A percentile compares a stretch with the other conserved stretches of the same genome.
Conservation (phyloP, 2,113 vertebrate species). For the Istiophorus platypterus region DNA sequence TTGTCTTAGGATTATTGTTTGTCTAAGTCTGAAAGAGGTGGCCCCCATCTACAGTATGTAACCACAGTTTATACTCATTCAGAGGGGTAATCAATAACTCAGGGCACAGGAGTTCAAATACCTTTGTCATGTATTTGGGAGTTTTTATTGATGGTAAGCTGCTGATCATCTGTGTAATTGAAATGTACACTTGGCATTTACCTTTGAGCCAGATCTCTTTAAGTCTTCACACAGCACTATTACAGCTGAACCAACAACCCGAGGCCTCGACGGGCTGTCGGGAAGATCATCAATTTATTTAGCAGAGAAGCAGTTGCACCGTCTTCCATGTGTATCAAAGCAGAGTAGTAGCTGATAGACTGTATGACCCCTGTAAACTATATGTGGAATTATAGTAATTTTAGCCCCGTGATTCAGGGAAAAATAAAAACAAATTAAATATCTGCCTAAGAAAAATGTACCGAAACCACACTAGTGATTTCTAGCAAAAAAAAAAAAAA, state of each 20-base stretch:
- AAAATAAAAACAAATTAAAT: slow-evolving; percentile 11
- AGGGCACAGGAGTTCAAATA: slow-evolving; percentile 17
- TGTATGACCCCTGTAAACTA: slow-evolving; percentile 7
- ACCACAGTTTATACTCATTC: slow-evolving; percentile 34
- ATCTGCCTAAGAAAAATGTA: not conserved
- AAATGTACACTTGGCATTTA: slow-evolving; percentile 50
- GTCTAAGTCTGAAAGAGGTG: slow-evolving; percentile 5
- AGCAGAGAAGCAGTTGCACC: slow-evolving; percentile 17
- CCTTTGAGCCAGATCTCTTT: slow-evolving; percentile 27
- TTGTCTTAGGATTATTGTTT: slow-evolving; percentile 8
- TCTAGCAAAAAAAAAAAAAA: not conserved
- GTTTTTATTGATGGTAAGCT: slow-evolving; percentile 38
- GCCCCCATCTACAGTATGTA: not conserved
- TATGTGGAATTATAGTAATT: not conserved
- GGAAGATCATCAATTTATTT: slow-evolving; percentile 43
- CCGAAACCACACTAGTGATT: not conserved
- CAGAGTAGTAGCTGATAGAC: slow-evolving; percentile 7
- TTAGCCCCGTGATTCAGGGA: not conserved
- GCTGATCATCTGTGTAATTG: slow-evolving; percentile 46
- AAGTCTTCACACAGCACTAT: slow-evolving; percentile 16
- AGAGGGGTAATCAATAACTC: slow-evolving; percentile 13
- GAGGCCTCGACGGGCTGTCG: slow-evolving; percentile 22
- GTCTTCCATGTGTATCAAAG: slow-evolving; percentile 13
- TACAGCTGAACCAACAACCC: slow-evolving; percentile 64
- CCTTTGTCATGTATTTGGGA: slow-evolving; percentile 23